Evolutionary conservation across 1,140 invertebrate genomes (phyloP).

Genomic region (Muscidifurax raptorellus): DNA sequence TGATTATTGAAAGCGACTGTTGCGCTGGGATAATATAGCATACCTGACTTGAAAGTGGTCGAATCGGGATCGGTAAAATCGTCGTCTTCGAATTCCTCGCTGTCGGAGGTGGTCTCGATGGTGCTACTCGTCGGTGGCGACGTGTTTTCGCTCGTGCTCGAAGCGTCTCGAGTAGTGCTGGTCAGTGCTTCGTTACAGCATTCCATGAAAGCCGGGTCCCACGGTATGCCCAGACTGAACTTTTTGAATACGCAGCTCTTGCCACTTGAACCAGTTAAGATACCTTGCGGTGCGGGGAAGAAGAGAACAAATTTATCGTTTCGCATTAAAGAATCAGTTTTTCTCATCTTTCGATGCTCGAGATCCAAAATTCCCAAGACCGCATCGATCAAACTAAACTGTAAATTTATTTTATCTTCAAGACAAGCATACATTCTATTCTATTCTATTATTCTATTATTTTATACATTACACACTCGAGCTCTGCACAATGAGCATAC

Average conservation of each 20-base stretch:
- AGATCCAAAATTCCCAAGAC: too few species aligned
- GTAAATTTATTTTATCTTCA: too few species aligned
- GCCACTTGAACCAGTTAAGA: conserved; percentile 71
- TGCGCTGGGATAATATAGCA: neutral
- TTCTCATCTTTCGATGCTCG: too few species aligned
- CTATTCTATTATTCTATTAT: too few species aligned
- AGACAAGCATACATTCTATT: too few species aligned
- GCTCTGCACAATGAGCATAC: too few species aligned
- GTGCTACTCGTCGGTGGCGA: conserved; percentile 38
- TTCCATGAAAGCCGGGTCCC: conserved; percentile 76
- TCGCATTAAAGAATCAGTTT: too few species aligned
- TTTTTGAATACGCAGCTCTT: conserved; percentile 73
- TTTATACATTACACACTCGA: too few species aligned
- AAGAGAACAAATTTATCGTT: conserved; percentile 48
- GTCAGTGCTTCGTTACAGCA: conserved; percentile 74
- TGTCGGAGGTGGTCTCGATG: conserved; percentile 21
- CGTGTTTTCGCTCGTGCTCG: conserved; percentile 43
- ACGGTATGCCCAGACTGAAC: conserved; percentile 75
- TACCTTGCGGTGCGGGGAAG: conserved; percentile 59
- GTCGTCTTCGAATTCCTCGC: conserved; percentile 52
- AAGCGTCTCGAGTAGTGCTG: conserved; percentile 48
- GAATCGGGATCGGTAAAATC: conserved; percentile 11
- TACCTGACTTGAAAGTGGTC: conserved; percentile 49
- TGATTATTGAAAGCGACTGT: too few species aligned
- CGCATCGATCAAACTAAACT: too few species aligned